phyloP scores from a whole-genome alignment of 2,113 vertebrate species.

The Lasiurus cinereus region DNA sequence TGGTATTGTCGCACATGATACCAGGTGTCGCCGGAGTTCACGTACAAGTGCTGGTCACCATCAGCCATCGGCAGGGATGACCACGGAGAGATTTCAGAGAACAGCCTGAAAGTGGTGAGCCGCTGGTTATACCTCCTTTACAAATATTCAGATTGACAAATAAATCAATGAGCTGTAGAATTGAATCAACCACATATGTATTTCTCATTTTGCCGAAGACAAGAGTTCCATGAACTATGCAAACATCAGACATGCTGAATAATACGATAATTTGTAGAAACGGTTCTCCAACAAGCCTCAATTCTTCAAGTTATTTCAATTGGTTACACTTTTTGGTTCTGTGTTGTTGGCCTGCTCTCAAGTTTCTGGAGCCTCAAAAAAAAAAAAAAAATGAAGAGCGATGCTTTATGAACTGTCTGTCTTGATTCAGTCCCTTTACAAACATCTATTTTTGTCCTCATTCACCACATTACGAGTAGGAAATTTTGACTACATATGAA shows the following conservation, averaged over 20 bases:
- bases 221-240: neutral
- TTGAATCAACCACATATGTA: neutral
- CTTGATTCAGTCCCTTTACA: neutral
- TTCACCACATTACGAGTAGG: neutral
- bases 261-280: neutral
- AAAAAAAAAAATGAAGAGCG: neutral
- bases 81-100: neutral
- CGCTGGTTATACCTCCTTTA: neutral
- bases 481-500: constrained; percentile 16
- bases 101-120: neutral
- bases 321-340: neutral
- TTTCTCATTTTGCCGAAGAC: neutral
- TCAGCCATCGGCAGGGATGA: neutral
- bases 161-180: neutral
- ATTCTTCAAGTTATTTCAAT: constrained; percentile 4
- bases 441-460: constrained; percentile 15
- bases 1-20: neutral
- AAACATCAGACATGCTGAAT: neutral
- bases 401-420: neutral
- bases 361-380: neutral
- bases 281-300: neutral
- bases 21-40: neutral
- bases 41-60: neutral
- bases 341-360: neutral
- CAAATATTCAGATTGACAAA: neutral